Evolutionary conservation across 2,888 invertebrate species (phyloP).

Genomic region (Entomobrya multifasciata): DNA sequence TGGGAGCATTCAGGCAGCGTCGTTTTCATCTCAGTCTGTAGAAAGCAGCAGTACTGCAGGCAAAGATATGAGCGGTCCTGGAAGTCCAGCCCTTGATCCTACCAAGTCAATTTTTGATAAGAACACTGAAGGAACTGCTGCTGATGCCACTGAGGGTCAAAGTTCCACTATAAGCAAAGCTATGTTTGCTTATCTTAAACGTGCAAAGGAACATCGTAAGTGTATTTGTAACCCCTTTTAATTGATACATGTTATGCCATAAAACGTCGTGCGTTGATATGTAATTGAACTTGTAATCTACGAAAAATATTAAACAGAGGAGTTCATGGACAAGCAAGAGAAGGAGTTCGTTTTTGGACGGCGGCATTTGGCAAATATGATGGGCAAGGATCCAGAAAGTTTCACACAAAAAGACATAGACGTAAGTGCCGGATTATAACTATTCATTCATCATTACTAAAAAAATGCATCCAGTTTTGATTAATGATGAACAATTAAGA

Average conservation of each 20-base stretch:
- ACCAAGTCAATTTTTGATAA: neutral
- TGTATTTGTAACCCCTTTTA: constrained; percentile 38
- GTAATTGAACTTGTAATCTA: no score
- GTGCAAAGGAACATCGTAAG: constrained; percentile 88
- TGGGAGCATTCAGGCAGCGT: neutral
- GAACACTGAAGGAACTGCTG: neutral
- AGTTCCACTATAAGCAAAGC: constrained; percentile 87
- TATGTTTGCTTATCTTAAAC: constrained; percentile 93
- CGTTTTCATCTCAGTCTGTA: neutral
- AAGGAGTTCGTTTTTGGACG: constrained; percentile 94
- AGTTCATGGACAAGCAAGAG: constrained; percentile 90
- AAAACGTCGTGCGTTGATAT: neutral
- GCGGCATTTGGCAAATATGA: constrained; percentile 98
- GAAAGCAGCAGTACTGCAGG: neutral
- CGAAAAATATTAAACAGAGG: constrained; percentile 85
- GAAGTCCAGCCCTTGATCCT: neutral
- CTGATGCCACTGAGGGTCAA: neutral
- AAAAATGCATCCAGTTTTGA: no score
- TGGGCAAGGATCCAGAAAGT: constrained; percentile 95
- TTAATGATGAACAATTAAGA: no score
- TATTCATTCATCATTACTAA: no score
- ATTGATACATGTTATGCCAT: neutral
- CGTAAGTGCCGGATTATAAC: constrained; percentile 84
- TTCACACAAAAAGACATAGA: constrained; percentile 94
- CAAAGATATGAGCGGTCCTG: neutral